phyloP scores from a whole-genome alignment of 1,140 invertebrate species.

The Daktulosphaira vitifoliae region DNA sequence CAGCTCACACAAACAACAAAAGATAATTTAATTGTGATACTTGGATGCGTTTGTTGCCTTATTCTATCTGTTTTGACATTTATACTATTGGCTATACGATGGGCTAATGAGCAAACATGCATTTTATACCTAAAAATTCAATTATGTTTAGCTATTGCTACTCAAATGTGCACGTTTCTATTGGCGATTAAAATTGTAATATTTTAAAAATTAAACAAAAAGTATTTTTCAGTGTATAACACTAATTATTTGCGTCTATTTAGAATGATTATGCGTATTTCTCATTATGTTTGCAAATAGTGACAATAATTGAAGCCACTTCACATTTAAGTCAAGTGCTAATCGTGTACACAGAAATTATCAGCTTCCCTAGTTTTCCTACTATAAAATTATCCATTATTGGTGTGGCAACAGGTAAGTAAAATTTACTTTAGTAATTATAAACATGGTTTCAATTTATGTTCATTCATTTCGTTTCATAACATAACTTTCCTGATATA shows the following conservation, averaged over 20 bases:
- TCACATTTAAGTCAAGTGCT: constrained; percentile 32
- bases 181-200: constrained; percentile 40
- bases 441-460: too few species aligned
- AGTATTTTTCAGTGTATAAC: too few species aligned
- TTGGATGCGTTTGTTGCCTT: constrained; percentile 53
- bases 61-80: constrained; percentile 50
- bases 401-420: constrained; percentile 24
- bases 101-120: constrained; percentile 53
- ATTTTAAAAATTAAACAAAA: too few species aligned
- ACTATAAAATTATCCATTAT: constrained; percentile 32
- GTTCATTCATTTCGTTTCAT: too few species aligned
- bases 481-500: too few species aligned
- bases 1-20: not conserved
- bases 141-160: constrained; percentile 51
- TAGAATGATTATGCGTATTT: constrained; percentile 26
- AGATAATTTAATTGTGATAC: constrained; percentile 43
- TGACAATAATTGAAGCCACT: constrained; percentile 17
- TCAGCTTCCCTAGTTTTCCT: constrained; percentile 20
- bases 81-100: constrained; percentile 49
- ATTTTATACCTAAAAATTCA: constrained; percentile 59
- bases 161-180: constrained; percentile 54
- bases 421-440: not conserved
- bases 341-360: constrained; percentile 32
- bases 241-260: not conserved
- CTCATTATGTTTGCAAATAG: constrained; percentile 19